Base-by-base conservation (phyloP, 2,113 vertebrate species). In the Chlamydotis undulata region DNA sequence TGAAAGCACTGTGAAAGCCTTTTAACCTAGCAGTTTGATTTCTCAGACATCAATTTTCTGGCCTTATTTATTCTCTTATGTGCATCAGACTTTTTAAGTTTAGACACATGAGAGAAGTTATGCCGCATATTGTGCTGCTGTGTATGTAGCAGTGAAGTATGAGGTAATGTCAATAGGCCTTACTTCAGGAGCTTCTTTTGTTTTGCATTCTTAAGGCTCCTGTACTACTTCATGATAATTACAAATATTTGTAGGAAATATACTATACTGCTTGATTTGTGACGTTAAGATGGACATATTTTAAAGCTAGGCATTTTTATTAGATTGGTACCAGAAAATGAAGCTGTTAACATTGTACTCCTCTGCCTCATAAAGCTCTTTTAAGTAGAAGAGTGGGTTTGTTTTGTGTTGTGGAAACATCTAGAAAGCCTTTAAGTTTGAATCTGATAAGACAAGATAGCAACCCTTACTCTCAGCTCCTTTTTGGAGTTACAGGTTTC, bases 241-340 rank as follows among this genome's bases (percentile, higher is more conserved):
- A 92, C 91, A 96, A 96, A 95, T 97, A 96, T 96, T 96, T 96
- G 87, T 24, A 95, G 90, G 87, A 73, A 89, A 91, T 85, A 93
- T 65, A 61, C 59, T 47, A 87, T 43, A 59, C 61, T 64, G 74
- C 55, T 94, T 97, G 93, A 96, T 96, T 95, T 96, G 93, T 89
- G 91, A 61, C 61, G 63, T 64, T 24, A 50, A 79, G 67, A 65
- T 87, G 50, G 43, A 43, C 70, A 79, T 96, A 95, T 97, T 95
- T 97, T 96, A 94, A 77, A 93, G 61, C 3, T 17, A 95, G 96
- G 53, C 68, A 60, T 89, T 90, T 96, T 93, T 96, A 94, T 93
- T 93, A 91, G 90, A 93, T 89, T 74, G 69, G 73, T 93, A 76
- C 95, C 88, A 96, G 92, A 94, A 97, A 96, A 97, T 33, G 69